Evolutionary conservation across 1,140 invertebrate species (phyloP), one percentile per base, ranked within the genome.

Genomic region (Archivesica marissinica): DNA sequence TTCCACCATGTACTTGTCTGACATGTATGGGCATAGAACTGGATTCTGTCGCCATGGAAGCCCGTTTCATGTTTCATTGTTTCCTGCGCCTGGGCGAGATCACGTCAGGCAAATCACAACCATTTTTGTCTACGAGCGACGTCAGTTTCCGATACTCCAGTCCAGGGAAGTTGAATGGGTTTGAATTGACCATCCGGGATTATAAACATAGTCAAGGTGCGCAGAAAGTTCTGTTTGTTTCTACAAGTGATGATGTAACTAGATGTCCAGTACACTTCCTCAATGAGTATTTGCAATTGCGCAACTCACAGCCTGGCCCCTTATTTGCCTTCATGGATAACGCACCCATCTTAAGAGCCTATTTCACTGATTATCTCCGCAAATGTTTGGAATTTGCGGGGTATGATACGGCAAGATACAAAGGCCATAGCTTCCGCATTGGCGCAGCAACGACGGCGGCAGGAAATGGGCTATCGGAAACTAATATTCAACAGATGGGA

Each of bases 11-110:
- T 44, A 64, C 25, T 35, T 30, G 54, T 28, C 4, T 88, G 2
- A 79, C 66, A n/a, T 72, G 78, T 54, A 17, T 79, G 20, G 80
- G 66, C 0, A 50, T 81, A 11, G 50, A 85, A 28, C 30, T 80
- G 30, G 76, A 87, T 47, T 59, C 81, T 3, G 30, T 50, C 7
- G 1, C 41, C 11, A 76, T 87, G 77, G 54, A 76, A 30, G 41
- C 41, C 0, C 25, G 72, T 0, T 30, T 82, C 33, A 52, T 33
- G 23, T 79, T 78, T 25, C 25, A 52, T 50, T 50, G 59, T 13
- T 77, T 79, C 50, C 35, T 86, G 23, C 47, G 75, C 7, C 39
- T 72, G 23, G 47, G 76, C 11, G 64, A 74, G 25, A 23, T 54
- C 15, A 54, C 52, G 25, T 13, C 52, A 54, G 25, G 15, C 6